Base-by-base conservation (phyloP, 1,140 invertebrate species). In the Chionoecetes opilio region DNA sequence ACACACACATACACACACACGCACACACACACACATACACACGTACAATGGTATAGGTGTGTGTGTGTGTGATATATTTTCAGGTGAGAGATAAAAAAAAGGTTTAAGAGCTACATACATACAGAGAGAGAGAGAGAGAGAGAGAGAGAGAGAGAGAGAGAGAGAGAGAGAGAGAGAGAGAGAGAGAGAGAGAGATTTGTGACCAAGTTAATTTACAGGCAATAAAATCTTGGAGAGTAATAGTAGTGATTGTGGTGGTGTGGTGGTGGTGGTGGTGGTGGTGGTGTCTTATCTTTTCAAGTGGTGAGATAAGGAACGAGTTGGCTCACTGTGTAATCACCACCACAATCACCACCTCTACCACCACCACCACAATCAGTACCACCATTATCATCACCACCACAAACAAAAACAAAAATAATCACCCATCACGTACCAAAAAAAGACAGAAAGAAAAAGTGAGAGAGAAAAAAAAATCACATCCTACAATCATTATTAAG, bases 81-180 rank as follows among this genome's bases (percentile, higher is more conserved):
- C n/a, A 21, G 14, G 34, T 1, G 29, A 32, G 34, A 6, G 29
- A 32, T 32, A 32, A 85, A 32, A 85, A 32, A 85, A 32, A 85
- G 17, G 34, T 85, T 32, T 85, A 5, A 14, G 26, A 90, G 17
- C 8, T 14, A 89, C 5, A 41, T 34, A 89, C 35, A 90, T 35
- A 90, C 37, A 90, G 88, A 90, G 88, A 90, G 88, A 90, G 88
- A 90, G 88, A 90, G 88, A 90, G 88, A 90, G 88, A 90, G 88
- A 90, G 88, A 90, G 88, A 90, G 88, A 90, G 88, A 90, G 88
- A 90, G 88, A 90, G 88, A 90, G 88, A 90, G 88, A 90, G 88
- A 90, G 88, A 90, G 88, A 90, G 88, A 90, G 88, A 90, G 88
- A 90, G 88, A 90, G 88, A 90, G 88, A 90, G 88, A 90, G 37